Evolutionary conservation across 2,888 invertebrate species (phyloP).

Genomic region (Drosophila infuscata): DNA sequence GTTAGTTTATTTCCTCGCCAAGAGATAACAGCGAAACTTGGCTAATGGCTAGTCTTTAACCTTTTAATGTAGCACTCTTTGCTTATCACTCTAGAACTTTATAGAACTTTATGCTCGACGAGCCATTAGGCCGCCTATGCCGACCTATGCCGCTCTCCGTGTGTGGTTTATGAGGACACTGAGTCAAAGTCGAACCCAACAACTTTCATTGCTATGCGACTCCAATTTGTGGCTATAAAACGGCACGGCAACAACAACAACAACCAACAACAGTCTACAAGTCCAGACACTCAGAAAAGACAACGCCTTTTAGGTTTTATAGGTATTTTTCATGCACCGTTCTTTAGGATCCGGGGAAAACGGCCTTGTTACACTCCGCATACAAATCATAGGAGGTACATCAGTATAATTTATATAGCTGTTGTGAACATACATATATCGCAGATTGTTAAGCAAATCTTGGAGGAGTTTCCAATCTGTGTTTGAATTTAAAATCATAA

Average conservation of each 20-base stretch:
- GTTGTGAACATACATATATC: background rate
- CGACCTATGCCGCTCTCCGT: conserved; percentile 44
- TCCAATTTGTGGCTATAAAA: conserved; percentile 60
- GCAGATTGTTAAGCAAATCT: background rate
- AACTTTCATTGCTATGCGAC: conserved; percentile 57
- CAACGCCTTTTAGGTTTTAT: conserved; percentile 72
- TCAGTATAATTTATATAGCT: background rate
- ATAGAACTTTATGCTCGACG: conserved; percentile 56
- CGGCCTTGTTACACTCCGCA: conserved; percentile 41
- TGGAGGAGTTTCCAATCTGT: background rate
- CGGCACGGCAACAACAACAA: conserved; percentile 23
- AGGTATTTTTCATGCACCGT: conserved; percentile 54
- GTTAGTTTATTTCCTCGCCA: conserved; percentile 36
- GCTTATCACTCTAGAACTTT: conserved; percentile 64
- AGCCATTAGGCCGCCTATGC: conserved; percentile 55
- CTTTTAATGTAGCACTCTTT: conserved; percentile 74
- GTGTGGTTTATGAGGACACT: conserved; percentile 57
- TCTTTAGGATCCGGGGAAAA: conserved; percentile 13
- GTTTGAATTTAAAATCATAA: background rate
- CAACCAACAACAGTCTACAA: conserved; percentile 15
- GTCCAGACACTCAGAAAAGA: conserved; percentile 59
- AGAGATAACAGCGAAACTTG: conserved; percentile 66
- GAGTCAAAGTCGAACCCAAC: conserved; percentile 36
- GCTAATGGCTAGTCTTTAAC: conserved; percentile 79
- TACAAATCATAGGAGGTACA: background rate